phyloP scores from a whole-genome alignment of 2,888 invertebrate species.

The Apamea crenata region DNA sequence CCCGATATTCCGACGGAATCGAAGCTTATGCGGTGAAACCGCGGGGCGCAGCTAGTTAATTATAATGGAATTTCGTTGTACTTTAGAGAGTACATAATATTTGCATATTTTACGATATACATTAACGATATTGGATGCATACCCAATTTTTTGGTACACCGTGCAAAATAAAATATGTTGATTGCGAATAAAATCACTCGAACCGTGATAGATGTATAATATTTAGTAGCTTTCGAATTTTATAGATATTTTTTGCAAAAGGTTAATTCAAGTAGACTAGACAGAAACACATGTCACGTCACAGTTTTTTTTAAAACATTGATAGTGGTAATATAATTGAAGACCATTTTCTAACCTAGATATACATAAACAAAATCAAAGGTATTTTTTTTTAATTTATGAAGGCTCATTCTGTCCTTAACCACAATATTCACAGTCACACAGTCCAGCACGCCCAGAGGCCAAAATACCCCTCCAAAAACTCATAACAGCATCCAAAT shows the following conservation, averaged over 20 bases:
- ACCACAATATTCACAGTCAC: not conserved
- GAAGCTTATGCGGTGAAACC: too few species aligned
- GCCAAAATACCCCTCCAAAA: constrained; percentile 18
- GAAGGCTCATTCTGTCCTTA: not conserved
- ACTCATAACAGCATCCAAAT: constrained; percentile 47
- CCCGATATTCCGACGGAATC: too few species aligned
- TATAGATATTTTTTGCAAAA: constrained; percentile 8
- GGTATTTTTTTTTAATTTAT: not conserved
- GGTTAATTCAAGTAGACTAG: not conserved
- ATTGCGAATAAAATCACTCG: constrained; percentile 14
- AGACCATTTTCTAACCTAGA: not conserved
- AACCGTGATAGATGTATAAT: constrained; percentile 24
- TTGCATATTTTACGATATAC: constrained; percentile 21
- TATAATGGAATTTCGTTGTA: not conserved
- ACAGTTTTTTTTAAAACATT: not conserved
- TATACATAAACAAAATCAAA: not conserved
- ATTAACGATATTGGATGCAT: constrained; percentile 29
- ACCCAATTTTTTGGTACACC: constrained; percentile 1
- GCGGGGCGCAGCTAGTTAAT: too few species aligned
- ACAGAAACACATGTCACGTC: not conserved
- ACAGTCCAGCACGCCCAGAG: not conserved
- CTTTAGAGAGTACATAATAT: not conserved
- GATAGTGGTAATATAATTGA: too few species aligned
- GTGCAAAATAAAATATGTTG: constrained; percentile 21
- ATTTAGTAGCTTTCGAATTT: constrained; percentile 7